A percentile compares a stretch with the other conserved stretches of the same genome.
Evolutionary conservation across 2,113 vertebrate genomes (phyloP).

Genomic region (Melanocharis versteri): DNA sequence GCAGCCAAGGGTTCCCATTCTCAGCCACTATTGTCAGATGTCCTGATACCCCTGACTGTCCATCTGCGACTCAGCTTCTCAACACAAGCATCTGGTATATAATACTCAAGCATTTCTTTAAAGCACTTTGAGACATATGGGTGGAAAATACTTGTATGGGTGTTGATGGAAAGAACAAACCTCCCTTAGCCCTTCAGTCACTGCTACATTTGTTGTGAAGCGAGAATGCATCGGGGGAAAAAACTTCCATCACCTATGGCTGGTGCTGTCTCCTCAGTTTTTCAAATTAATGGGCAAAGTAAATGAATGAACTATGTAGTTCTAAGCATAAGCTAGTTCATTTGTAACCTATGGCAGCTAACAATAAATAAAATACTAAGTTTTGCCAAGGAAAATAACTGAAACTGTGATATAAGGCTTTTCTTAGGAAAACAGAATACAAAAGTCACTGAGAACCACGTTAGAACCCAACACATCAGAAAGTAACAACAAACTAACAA

Average conservation of each 20-base stretch:
- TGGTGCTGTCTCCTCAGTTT: not conserved
- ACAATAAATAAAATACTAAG: not conserved
- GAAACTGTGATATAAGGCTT: not conserved
- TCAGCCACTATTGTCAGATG: not conserved
- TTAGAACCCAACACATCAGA: not conserved
- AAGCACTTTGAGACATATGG: not conserved
- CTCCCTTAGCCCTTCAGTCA: not conserved
- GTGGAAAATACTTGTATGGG: not conserved
- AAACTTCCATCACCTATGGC: not conserved
- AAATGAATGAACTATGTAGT: not conserved
- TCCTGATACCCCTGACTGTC: not conserved
- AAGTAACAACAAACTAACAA: constrained; percentile 2
- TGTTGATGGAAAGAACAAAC: not conserved
- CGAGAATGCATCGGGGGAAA: not conserved
- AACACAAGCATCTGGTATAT: not conserved
- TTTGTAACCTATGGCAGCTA: not conserved
- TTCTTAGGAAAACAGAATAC: not conserved
- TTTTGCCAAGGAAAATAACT: not conserved
- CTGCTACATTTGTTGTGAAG: not conserved
- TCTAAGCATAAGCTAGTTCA: not conserved
- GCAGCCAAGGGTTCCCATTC: not conserved
- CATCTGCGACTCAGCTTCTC: not conserved
- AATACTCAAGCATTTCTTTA: not conserved
- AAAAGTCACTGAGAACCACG: not conserved
- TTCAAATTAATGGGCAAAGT: not conserved